Conservation (phyloP, 2,888 invertebrate species). For the Volucella inflata region DNA sequence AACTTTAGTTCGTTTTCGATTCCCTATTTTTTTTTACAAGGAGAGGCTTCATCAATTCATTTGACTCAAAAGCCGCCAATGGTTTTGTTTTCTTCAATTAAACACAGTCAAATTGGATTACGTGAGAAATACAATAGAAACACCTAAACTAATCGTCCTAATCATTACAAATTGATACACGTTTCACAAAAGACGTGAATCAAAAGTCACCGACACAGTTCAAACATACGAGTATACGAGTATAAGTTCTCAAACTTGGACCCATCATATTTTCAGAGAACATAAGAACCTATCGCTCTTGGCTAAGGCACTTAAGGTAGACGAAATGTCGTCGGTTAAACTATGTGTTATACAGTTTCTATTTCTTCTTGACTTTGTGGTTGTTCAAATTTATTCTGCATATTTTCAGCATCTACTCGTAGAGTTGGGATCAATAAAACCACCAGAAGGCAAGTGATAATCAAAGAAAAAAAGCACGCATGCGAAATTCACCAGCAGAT, state of each 20-base stretch:
- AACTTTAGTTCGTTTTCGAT: too few species aligned
- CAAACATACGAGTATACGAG: neutral
- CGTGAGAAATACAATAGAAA: neutral
- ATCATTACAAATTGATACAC: constrained; percentile 36
- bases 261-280: constrained; percentile 10
- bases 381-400: neutral
- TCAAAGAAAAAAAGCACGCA: neutral
- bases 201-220: neutral
- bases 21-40: too few species aligned
- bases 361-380: neutral
- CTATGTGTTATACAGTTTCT: neutral
- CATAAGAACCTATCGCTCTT: neutral
- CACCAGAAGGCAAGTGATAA: neutral
- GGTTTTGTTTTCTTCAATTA: too few species aligned
- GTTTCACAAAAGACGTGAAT: constrained; percentile 24
- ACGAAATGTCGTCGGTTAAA: constrained; percentile 31
- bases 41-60: too few species aligned
- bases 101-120: constrained; percentile 4
- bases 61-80: too few species aligned
- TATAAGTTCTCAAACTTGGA: constrained; percentile 9
- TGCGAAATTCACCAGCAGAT: constrained; percentile 12
- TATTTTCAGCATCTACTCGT: neutral
- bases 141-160: constrained; percentile 11
- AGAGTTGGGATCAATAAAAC: constrained; percentile 24
- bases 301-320: constrained; percentile 8